Evolutionary conservation across 1,140 invertebrate species (phyloP).

Genomic region (Plodia interpunctella): DNA sequence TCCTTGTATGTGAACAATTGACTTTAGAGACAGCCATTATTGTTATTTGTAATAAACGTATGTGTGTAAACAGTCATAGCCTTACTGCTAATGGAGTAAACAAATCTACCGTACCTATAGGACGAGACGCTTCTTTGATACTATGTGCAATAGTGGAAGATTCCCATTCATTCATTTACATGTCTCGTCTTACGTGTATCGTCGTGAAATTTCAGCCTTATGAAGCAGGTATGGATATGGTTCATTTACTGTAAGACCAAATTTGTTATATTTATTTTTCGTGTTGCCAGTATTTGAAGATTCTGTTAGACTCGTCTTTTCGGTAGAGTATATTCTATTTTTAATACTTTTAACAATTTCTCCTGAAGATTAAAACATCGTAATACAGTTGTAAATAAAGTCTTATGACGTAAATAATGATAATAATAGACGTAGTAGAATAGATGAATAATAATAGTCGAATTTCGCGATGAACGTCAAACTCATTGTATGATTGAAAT

Average conservation of each 20-base stretch:
- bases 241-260: no score
- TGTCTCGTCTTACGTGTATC: constrained; percentile 14
- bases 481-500: neutral
- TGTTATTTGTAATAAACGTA: constrained; percentile 18
- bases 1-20: neutral
- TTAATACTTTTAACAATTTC: no score
- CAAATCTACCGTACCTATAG: constrained; percentile 23
- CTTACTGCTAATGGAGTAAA: constrained; percentile 41
- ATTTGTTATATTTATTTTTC: no score
- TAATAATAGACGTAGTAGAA: no score
- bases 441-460: neutral
- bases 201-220: neutral
- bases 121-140: constrained; percentile 2
- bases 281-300: no score
- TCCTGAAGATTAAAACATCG: no score
- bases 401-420: no score
- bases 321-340: no score
- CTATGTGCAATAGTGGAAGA: neutral
- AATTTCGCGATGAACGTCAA: constrained; percentile 6
- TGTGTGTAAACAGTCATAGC: constrained; percentile 31
- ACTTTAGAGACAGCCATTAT: neutral
- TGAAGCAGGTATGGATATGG: neutral
- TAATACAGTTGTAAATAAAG: no score
- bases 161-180: constrained; percentile 28
- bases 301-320: no score